phyloP scores from a whole-genome alignment of 2,888 invertebrate genomes.

The Aporophyla lueneburgensis region DNA sequence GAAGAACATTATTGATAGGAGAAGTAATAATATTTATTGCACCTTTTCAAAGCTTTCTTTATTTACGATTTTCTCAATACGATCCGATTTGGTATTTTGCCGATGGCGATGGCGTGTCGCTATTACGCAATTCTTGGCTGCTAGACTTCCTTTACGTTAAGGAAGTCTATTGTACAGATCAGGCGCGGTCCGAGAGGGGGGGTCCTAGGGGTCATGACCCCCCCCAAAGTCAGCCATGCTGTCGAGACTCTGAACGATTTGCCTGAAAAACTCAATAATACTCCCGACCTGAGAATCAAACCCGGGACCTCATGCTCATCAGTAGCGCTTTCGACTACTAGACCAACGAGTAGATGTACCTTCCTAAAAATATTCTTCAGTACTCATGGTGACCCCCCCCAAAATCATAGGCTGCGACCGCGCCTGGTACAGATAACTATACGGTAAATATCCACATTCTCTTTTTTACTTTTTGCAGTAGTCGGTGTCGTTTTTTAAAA shows the following conservation, averaged over 20 bases:
- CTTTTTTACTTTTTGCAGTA: slow-evolving; percentile 19
- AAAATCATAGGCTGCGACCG: too few relatives aligned
- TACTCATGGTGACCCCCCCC: too few relatives aligned
- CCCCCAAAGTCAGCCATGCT: too few relatives aligned
- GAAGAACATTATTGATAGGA: slow-evolving; percentile 32
- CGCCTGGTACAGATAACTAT: neutral
- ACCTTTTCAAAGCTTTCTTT: neutral
- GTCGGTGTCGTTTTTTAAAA: neutral
- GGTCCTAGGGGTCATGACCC: too few relatives aligned
- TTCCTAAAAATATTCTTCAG: too few relatives aligned
- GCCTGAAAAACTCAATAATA: too few relatives aligned
- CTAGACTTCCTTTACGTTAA: neutral
- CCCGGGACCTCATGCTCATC: too few relatives aligned
- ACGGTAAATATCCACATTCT: neutral
- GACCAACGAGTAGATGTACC: too few relatives aligned
- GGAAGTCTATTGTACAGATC: slow-evolving; percentile 6
- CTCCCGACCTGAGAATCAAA: too few relatives aligned
- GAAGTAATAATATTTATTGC: slow-evolving; percentile 24
- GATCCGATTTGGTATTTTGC: neutral
- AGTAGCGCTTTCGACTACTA: too few relatives aligned
- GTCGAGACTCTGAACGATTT: too few relatives aligned
- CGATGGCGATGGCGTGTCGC: slow-evolving; percentile 1
- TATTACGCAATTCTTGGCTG: slow-evolving; percentile 19
- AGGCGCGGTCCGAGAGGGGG: too few relatives aligned
- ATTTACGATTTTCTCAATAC: slow-evolving; percentile 2